Evolutionary conservation across 2,797 vertebrate species (phyloP).

Genomic region (Megalops cyprinoides): DNA sequence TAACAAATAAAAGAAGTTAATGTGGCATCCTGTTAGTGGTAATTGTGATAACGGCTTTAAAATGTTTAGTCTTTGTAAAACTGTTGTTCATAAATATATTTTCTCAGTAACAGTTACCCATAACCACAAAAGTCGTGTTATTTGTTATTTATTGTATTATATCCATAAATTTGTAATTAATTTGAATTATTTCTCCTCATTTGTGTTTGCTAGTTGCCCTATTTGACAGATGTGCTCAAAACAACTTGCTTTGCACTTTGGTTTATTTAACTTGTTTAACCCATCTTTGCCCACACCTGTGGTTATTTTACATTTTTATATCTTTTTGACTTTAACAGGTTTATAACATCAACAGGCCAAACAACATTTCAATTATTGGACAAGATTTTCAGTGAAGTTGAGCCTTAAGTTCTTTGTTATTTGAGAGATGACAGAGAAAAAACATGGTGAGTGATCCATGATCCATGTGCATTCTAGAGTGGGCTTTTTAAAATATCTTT

Average conservation of each 20-base stretch:
- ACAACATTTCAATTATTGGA: not conserved
- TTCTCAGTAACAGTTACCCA: too few species aligned
- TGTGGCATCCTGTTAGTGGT: too few species aligned
- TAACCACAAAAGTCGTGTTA: not conserved
- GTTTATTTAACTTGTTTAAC: slow-evolving; percentile 66
- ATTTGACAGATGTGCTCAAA: not conserved
- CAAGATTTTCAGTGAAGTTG: not conserved
- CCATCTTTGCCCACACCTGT: slow-evolving; percentile 44
- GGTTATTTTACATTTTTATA: not conserved
- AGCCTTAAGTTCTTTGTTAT: slow-evolving; percentile 32
- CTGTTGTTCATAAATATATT: too few species aligned
- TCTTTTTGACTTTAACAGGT: not conserved
- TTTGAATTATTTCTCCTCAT: not conserved
- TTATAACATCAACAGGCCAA: not conserved
- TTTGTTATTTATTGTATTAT: not conserved
- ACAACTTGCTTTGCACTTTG: slow-evolving; percentile 53
- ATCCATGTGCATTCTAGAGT: slow-evolving; percentile 29
- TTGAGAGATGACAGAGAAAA: slow-evolving; percentile 71
- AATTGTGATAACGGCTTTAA: too few species aligned
- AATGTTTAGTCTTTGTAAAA: too few species aligned
- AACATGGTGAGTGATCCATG: slow-evolving; percentile 71
- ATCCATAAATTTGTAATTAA: not conserved
- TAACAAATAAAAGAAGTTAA: too few species aligned
- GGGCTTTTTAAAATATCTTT: slow-evolving; percentile 42
- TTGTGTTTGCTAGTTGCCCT: slow-evolving; percentile 5